Base-by-base conservation (phyloP, 2,113 vertebrate genomes). In the Labeo catla region DNA sequence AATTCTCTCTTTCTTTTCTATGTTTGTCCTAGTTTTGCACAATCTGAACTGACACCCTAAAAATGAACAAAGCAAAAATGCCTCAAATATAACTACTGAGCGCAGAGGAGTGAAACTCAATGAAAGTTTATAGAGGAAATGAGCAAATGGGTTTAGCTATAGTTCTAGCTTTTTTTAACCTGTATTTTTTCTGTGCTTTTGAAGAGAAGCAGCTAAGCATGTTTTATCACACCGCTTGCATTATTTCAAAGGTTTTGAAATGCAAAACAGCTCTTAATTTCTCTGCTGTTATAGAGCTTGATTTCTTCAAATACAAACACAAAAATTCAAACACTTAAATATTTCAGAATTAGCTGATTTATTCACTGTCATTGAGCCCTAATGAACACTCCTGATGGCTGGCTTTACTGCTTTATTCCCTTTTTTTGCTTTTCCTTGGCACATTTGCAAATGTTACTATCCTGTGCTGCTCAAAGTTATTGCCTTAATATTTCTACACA, bases 11-110 rank as follows among this genome's bases (percentile, higher is more conserved):
- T 88, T 84, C n/a, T 78, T 50, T 39, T 91, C 72, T 90, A 90
- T 92, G 83, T 91, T 91, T 94, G 86, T 95, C 90, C 93, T 91
- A 93, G 92, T 95, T 96, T 94, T 92, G 90, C 91, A 92, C 94
- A 94, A 94, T 90, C 76, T 94, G 88, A 93, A 92, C 89, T 90
- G 89, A 93, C 88, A 83, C 94, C 94, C 92, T 92, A 92, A 92
- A 94, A 94, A 81, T 88, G 65, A 93, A 76, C 89, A 89, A 88
- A 93, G 92, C 94, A 94, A 95, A 93, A 95, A 96, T 96, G 97
- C 97, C 97, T 98, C 92, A 92, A 91, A 85, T 88, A 92, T 89
- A 94, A 95, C 95, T 96, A 94, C 95, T 94, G 94, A 95, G 94
- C 93, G 95, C 93, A 93, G 91, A 85, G 39, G 92, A 94, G 94